Conservation (phyloP, 1,140 invertebrate species). For the Pissodes strobi region DNA sequence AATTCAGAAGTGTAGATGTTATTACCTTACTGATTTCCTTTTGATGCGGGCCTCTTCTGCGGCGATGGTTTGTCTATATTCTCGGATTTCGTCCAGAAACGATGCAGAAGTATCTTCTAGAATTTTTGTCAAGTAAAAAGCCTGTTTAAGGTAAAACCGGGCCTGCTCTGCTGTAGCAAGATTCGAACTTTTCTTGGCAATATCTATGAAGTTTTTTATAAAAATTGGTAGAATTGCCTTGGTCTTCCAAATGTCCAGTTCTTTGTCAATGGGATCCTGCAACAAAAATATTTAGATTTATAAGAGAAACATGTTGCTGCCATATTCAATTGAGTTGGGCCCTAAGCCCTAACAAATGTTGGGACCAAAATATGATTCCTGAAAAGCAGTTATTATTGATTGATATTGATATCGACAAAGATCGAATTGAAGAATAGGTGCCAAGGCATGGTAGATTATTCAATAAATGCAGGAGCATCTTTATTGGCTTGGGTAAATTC, state of each 20-base stretch:
- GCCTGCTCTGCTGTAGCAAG: conserved; percentile 58
- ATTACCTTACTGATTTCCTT: conserved; percentile 18
- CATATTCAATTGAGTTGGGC: too few species aligned
- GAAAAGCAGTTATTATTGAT: too few species aligned
- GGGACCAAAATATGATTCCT: too few species aligned
- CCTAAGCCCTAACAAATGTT: too few species aligned
- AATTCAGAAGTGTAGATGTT: background rate
- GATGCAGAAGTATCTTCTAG: conserved; percentile 62
- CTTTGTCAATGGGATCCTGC: conserved; percentile 31
- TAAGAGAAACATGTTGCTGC: background rate
- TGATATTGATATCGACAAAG: too few species aligned
- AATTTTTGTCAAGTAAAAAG: conserved; percentile 66
- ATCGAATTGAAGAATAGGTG: too few species aligned
- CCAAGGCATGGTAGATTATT: too few species aligned
- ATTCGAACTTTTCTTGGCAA: conserved; percentile 65
- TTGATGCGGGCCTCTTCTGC: conserved; percentile 32
- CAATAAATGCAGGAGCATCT: too few species aligned
- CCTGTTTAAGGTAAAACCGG: conserved; percentile 63
- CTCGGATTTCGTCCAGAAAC: conserved; percentile 49
- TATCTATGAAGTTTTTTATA: conserved; percentile 69
- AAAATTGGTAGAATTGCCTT: conserved; percentile 67
- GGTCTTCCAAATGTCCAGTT: conserved; percentile 35
- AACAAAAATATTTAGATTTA: conserved; percentile 25
- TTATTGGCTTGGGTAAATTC: too few species aligned
- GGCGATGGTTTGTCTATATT: conserved; percentile 32